phyloP scores from a whole-genome alignment of 2,113 vertebrate species.

The Danio rerio region GRCz12tu NC_133187.1:35454501-35455000 shows the following conservation, averaged over 20 bases:
- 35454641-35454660: slow-evolving; percentile 59
- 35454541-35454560: neutral
- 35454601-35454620: slow-evolving; percentile 13
- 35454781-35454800: slow-evolving; percentile 86
- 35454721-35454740: slow-evolving; percentile 82
- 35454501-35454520: neutral
- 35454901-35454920: slow-evolving; percentile 32
- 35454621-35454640: slow-evolving; percentile 32
- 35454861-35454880: slow-evolving; percentile 61
- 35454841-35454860: slow-evolving; percentile 91
- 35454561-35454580: slow-evolving; percentile 1
- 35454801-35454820: slow-evolving; percentile 90
- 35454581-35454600: neutral
- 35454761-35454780: slow-evolving; percentile 90
- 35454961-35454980: slow-evolving; percentile 13
- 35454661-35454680: slow-evolving; percentile 93
- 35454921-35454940: slow-evolving; percentile 23
- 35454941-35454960: slow-evolving; percentile 19
- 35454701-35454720: slow-evolving; percentile 84
- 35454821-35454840: slow-evolving; percentile 97
- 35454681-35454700: slow-evolving; percentile 83
- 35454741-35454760: slow-evolving; percentile 89
- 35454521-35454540: neutral
- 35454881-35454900: slow-evolving; percentile 56
- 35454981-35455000: neutral